phyloP scores from a whole-genome alignment of 2,888 invertebrate genomes.

The Agrilus biguttatus region DNA sequence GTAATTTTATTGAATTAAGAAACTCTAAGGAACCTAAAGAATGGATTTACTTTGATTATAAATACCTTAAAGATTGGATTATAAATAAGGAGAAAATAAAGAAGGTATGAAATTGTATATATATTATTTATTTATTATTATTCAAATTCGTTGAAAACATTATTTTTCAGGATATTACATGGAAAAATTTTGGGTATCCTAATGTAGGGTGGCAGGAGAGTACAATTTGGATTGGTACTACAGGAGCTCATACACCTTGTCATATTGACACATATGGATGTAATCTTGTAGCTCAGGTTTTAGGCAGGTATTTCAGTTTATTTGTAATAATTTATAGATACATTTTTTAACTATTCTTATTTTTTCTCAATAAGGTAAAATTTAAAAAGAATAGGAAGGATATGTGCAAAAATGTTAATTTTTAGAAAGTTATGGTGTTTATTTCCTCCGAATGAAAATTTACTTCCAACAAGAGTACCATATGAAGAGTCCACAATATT shows the following conservation, averaged over 20 bases:
- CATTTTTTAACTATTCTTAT: no score
- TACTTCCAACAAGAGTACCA: conserved; percentile 74
- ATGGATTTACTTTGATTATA: conserved; percentile 79
- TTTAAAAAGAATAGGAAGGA: no score
- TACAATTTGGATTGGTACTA: conserved; percentile 79
- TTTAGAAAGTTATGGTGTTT: conserved; percentile 81
- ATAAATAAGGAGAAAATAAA: conserved; percentile 38
- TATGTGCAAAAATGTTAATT: conserved; percentile 5
- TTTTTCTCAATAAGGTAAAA: neutral
- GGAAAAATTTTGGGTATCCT: conserved; percentile 58
- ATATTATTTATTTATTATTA: no score
- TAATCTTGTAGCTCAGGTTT: conserved; percentile 80
- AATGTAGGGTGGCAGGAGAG: conserved; percentile 51
- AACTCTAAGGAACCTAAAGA: conserved; percentile 26
- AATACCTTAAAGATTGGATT: conserved; percentile 61
- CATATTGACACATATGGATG: conserved; percentile 91
- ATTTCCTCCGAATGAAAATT: conserved; percentile 62
- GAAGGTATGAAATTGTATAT: conserved; percentile 31
- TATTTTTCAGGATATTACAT: conserved; percentile 35
- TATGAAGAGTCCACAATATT: conserved; percentile 95
- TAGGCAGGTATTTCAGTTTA: conserved; percentile 51
- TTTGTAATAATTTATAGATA: neutral
- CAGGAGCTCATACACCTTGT: conserved; percentile 82
- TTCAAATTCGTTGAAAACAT: conserved; percentile 2
- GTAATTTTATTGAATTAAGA: no score